Evolutionary conservation across 2,888 invertebrate species (phyloP).

Genomic region (Polyommatus iphigenia): DNA sequence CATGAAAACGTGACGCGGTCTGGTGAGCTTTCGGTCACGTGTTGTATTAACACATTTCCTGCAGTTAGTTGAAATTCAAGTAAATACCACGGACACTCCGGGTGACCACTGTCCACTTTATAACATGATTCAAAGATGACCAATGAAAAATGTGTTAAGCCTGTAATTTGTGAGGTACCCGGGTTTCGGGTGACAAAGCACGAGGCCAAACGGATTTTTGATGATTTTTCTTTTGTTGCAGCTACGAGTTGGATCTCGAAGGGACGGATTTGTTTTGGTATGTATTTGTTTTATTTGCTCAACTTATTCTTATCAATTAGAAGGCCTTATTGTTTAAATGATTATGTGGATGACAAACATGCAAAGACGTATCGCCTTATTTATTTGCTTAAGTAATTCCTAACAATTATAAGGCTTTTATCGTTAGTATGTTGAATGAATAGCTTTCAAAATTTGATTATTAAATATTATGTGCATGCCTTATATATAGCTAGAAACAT

Average conservation of each 20-base stretch:
- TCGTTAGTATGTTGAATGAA: no score
- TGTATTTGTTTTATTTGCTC: not conserved
- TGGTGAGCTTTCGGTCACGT: not conserved
- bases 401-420: no score
- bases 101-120: not conserved
- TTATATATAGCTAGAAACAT: no score
- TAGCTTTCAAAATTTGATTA: no score
- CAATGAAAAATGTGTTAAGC: not conserved
- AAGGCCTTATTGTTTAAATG: no score
- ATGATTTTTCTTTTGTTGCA: slow-evolving; percentile 24
- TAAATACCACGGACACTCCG: not conserved
- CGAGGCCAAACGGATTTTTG: not conserved
- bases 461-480: no score
- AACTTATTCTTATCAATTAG: not conserved
- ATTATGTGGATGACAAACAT: no score
- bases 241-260: slow-evolving; percentile 14
- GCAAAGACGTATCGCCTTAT: no score
- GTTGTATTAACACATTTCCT: slow-evolving; percentile 9
- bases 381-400: no score
- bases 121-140: not conserved
- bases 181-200: not conserved
- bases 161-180: not conserved
- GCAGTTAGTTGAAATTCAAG: not conserved
- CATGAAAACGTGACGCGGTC: not conserved
- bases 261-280: slow-evolving; percentile 2